Percentiles rank a stretch among this genome's conserved stretches.
phyloP scores from a whole-genome alignment of 1,140 invertebrate species.

The Cherax quadricarinatus region DNA sequence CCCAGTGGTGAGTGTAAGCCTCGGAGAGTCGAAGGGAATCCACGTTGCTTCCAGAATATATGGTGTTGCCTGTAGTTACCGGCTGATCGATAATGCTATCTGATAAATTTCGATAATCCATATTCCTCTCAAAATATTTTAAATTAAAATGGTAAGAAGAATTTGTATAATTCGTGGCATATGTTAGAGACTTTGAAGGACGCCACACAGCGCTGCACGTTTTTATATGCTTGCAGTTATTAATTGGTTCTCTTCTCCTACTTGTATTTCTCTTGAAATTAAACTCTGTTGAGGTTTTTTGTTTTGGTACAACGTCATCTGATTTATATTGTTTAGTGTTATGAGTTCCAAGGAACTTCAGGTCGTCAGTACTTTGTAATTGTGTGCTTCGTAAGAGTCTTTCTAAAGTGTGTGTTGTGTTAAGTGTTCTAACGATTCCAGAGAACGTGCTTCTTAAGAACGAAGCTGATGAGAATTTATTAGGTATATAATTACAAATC shows the following conservation, averaged over 20 bases:
- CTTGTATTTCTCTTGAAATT: neutral
- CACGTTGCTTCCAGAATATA: neutral
- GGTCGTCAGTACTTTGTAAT: too few relatives aligned
- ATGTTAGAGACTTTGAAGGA: neutral
- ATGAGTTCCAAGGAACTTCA: neutral
- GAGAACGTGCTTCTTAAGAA: too few relatives aligned
- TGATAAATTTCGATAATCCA: neutral
- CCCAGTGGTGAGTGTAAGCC: neutral
- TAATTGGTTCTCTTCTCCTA: neutral
- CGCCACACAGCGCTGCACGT: too few relatives aligned
- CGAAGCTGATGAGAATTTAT: too few relatives aligned
- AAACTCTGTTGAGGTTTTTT: neutral
- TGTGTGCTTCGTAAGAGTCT: too few relatives aligned
- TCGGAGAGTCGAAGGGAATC: neutral
- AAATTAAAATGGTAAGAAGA: neutral
- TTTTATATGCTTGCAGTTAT: too few relatives aligned
- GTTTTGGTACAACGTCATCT: neutral
- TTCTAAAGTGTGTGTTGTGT: too few relatives aligned
- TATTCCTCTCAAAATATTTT: neutral
- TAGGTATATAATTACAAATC: too few relatives aligned
- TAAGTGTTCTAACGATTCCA: too few relatives aligned
- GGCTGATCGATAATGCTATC: neutral
- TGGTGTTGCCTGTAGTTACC: neutral
- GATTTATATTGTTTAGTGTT: neutral
- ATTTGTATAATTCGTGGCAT: neutral